These are phyloP conservation scores for Castor canadensis DNA, from an alignment of 2,113 vertebrate species.

Conservation along the genomic window DNA sequence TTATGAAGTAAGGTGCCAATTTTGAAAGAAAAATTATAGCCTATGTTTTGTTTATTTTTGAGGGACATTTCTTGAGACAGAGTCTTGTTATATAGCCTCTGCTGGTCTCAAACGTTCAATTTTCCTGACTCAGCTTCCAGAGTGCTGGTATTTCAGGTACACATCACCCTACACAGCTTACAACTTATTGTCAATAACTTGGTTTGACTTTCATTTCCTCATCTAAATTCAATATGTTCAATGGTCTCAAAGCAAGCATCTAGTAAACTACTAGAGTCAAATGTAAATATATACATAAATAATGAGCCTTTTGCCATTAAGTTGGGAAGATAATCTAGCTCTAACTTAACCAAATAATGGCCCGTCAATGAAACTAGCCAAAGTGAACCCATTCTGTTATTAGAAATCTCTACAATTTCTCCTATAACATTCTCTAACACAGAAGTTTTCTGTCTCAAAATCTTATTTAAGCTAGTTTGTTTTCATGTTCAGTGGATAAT, in stretches of 20 bases:
- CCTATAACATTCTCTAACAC: neutral
- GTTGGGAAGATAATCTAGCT: neutral
- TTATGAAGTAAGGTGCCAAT: neutral
- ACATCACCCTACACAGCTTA: neutral
- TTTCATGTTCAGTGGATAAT: constrained; percentile 1
- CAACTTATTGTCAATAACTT: neutral
- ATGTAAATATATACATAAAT: neutral
- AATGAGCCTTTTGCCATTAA: neutral
- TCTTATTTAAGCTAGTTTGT: constrained; percentile 17
- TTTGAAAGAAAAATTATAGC: neutral
- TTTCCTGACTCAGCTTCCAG: neutral
- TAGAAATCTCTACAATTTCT: neutral
- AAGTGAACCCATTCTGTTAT: neutral
- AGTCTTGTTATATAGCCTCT: neutral
- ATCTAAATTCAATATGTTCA: neutral
- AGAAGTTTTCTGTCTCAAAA: neutral
- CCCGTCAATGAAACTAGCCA: neutral
- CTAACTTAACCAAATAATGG: neutral
- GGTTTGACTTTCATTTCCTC: constrained; percentile 6
- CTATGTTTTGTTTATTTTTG: neutral
- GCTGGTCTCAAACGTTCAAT: neutral
- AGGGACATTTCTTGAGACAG: too few species aligned
- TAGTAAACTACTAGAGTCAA: neutral
- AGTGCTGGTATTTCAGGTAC: neutral
- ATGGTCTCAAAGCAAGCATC: neutral